Base-by-base conservation (phyloP, 2,797 vertebrate genomes). In the Propithecus deckenii region DNA sequence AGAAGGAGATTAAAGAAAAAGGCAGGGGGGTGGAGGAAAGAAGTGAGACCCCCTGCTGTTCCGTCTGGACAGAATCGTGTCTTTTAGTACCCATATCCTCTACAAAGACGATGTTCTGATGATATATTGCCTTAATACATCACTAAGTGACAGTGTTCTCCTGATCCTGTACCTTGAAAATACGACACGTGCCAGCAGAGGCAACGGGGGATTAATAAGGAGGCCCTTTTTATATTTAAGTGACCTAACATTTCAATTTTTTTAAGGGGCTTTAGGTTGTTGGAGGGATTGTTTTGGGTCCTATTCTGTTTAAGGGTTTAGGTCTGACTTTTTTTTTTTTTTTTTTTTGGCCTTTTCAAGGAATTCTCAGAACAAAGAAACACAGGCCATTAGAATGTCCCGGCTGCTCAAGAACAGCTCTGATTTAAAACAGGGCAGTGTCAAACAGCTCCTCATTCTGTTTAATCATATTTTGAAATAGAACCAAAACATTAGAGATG, bases 1-100 rank as follows among this genome's bases (percentile, higher is more conserved):
- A 97, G 95, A 95, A 97, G 72, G 97, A 98, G 98, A 99, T 99
- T 98, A 99, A 98, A 98, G 98, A 96, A 97, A 98, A 97, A 86
- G 96, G 91, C 95, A 65, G 87, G 92, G 80, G 88, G 67, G 63
- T 57, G 65, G 94, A 97, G 98, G 52, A 97, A 98, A 98, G 96
- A 98, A 98, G 97, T 97, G 96, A 97, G 97, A 94, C 96, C 94
- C 96, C 98, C 98, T 92, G 98, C 95, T 97, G 98, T 67, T 98
- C 98, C 96, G 98, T 99, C 98, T 98, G 98, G 98, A 98, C 98
- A 98, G 97, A 98, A 98, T 98, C 98, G 75, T 93, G 98, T 98
- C 97, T 98, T 98, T 98, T 98, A 98, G 98, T 98, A 92, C 98
- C 98, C 96, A 96, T 94, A 97, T 97, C 97, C 98, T 98, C 98